phyloP scores from a whole-genome alignment of 2,113 vertebrate genomes.

The Elanus axillaris region DNA sequence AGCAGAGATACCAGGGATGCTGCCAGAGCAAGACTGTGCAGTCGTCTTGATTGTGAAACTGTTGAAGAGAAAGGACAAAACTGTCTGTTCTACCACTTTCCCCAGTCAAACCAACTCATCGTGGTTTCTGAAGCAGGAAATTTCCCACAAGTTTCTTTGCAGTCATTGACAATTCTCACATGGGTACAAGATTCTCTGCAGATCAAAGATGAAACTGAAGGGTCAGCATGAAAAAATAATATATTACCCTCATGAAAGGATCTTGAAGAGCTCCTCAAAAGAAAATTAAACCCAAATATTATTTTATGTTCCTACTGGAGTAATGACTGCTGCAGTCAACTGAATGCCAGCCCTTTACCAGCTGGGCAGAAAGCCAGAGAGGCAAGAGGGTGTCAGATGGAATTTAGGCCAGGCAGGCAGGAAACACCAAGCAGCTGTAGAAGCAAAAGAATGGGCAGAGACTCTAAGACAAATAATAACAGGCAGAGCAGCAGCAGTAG shows the following conservation, averaged over 20 bases:
- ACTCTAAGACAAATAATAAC: slow-evolving; percentile 61
- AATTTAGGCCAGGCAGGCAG: slow-evolving; percentile 55
- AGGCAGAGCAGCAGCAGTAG: slow-evolving; percentile 38
- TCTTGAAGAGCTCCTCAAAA: slow-evolving; percentile 1
- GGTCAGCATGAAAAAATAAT: slow-evolving; percentile 21
- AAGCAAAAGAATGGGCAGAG: slow-evolving; percentile 61
- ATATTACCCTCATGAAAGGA: not conserved
- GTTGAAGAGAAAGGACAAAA: not conserved
- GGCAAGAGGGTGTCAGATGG: slow-evolving; percentile 38
- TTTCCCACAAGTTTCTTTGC: not conserved
- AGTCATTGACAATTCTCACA: not conserved
- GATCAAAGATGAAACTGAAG: not conserved
- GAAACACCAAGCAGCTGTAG: slow-evolving; percentile 62
- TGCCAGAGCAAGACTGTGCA: not conserved
- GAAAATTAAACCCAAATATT: slow-evolving; percentile 54
- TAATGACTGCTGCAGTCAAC: not conserved
- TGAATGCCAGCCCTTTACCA: slow-evolving; percentile 44
- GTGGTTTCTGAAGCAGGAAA: not conserved
- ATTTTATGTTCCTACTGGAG: slow-evolving; percentile 32
- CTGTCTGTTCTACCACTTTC: not conserved
- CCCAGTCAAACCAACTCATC: not conserved
- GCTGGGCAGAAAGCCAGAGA: slow-evolving; percentile 49
- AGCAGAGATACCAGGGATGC: not conserved
- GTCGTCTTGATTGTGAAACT: not conserved
- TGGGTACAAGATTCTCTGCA: not conserved